Evolutionary conservation across 2,113 vertebrate genomes (phyloP), one percentile per base, ranked within the genome.

Genomic region (Oreotragus oreotragus): DNA sequence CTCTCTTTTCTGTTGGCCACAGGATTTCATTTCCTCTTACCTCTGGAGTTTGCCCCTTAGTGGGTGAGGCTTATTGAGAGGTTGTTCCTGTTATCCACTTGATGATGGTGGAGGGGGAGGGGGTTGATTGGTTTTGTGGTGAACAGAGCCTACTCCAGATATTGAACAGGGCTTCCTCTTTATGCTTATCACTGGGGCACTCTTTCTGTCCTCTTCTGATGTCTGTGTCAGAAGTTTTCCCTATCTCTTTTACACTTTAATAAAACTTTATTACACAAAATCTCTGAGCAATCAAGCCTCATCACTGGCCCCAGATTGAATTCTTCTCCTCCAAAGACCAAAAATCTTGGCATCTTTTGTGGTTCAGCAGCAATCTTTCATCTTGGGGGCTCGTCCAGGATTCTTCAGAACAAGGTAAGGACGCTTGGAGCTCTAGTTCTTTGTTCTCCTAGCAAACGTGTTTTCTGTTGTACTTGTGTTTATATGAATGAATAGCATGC

Each of bases 371-470:
- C n/a, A 70, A 36, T 23, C n/a, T 70, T 70, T 70, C 17, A 36
- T 23, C 9, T 36, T 36, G 9, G 66, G 10, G n/a, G 0, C 19
- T 36, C 9, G 0, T 70, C n/a, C 66, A 36, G 19, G 66, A 39
- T 70, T 70, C 66, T 36, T 70, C 66, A 70, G 66, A 70, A 23
- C n/a, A 70, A 12, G 2, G 9, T 70, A 70, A 70, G 66, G n/a
- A 70, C 23, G 19, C 19, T 36, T 70, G n/a, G n/a, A 70, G 66
- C 19, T 39, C 19, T 23, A 70, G 66, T 36, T 10, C 19, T 70
- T 70, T 39, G 66, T 70, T 70, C 66, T 39, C 66, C 19, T 70
- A 70, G 5, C 0, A 4, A 70, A 70, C 10, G 11, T 23, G 66
- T 36, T 70, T 70, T 70, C 66, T 39, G 10, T n/a, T 70, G n/a